Base-by-base conservation (phyloP, 2,888 invertebrate species). In the Diarsia rubi region DNA sequence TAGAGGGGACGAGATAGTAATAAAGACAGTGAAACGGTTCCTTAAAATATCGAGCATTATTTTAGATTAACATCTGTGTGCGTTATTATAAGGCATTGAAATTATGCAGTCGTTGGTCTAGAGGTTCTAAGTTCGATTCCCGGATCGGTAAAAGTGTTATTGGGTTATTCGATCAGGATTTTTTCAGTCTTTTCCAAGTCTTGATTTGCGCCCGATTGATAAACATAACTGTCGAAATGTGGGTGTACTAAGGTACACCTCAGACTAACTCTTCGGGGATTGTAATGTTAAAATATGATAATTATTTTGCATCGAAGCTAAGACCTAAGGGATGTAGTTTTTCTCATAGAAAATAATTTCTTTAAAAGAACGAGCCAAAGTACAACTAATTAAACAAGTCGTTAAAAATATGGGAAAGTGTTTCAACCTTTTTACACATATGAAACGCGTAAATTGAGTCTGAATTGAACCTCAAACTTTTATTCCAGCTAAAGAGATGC, bases 1-100 rank as follows among this genome's bases (percentile, higher is more conserved):
- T 54, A 88, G 90, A 88, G 19, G 24, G 31, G 81, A 70, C 69
- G 72, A n/a, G n/a, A 54, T 19, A 44, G 27, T 19, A 57, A 19
- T 49, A 37, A 21, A 68, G n/a, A 14, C 21, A 12, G 27, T n/a
- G 27, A 27, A 16, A n/a, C 24, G 2, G 31, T 2, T 37, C 9
- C 27, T 49, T 66, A 42, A 42, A 49, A 16, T 67, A 6, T 42
- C n/a, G 3, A 45, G 45, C n/a, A 64, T 45, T 45, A 11, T 31
- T 45, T 69, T 16, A 69, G n/a, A 9, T 31, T 16, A 9, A 37
- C 54, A 8, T 6, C 21, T 68, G 9, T 1, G 19, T 31, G 12
- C 19, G 8, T 64, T 19, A 16, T 24, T 9, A 8, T 64, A n/a
- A 31, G n/a, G 27, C 16, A 19, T 8, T 37, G 19, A 31, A 27